Conservation (phyloP, 2,888 invertebrate genomes). For the Drosophila robusta region DNA sequence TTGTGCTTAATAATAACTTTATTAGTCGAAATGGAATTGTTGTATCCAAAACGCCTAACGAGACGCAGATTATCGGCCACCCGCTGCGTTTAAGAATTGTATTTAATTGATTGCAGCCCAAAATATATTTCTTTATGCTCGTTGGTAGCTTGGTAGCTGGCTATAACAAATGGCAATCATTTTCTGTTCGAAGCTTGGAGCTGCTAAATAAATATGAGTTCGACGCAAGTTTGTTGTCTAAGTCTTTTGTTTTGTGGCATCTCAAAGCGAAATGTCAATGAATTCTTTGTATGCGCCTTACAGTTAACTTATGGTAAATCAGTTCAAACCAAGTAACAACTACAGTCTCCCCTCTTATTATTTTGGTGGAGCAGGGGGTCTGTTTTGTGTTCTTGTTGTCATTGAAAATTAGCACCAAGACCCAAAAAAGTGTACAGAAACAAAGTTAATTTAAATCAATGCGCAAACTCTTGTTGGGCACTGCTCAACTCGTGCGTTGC, state of each 20-base stretch:
- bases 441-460: slow-evolving; percentile 77
- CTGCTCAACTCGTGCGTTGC: slow-evolving; percentile 75
- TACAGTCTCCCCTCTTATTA: slow-evolving; percentile 18
- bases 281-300: slow-evolving; percentile 52
- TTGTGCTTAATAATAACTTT: slow-evolving; percentile 73
- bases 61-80: slow-evolving; percentile 59
- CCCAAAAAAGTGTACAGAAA: slow-evolving; percentile 22
- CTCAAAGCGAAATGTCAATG: slow-evolving; percentile 64
- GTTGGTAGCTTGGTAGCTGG: slow-evolving; percentile 40
- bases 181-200: slow-evolving; percentile 4
- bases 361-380: slow-evolving; percentile 9
- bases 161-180: slow-evolving; percentile 43
- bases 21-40: slow-evolving; percentile 69
- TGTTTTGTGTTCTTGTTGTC: slow-evolving; percentile 57
- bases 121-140: slow-evolving; percentile 55
- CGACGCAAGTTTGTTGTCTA: slow-evolving; percentile 69
- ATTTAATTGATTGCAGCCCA: slow-evolving; percentile 66
- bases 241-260: slow-evolving; percentile 61
- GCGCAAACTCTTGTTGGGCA: slow-evolving; percentile 59
- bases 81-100: slow-evolving; percentile 60
- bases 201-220: slow-evolving; percentile 77
- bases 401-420: slow-evolving; percentile 67
- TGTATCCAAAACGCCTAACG: slow-evolving; percentile 46
- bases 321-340: slow-evolving; percentile 46
- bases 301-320: slow-evolving; percentile 63